Base-by-base conservation (phyloP, 2,797 vertebrate species). In the Lepilemur septentrionalis region DNA sequence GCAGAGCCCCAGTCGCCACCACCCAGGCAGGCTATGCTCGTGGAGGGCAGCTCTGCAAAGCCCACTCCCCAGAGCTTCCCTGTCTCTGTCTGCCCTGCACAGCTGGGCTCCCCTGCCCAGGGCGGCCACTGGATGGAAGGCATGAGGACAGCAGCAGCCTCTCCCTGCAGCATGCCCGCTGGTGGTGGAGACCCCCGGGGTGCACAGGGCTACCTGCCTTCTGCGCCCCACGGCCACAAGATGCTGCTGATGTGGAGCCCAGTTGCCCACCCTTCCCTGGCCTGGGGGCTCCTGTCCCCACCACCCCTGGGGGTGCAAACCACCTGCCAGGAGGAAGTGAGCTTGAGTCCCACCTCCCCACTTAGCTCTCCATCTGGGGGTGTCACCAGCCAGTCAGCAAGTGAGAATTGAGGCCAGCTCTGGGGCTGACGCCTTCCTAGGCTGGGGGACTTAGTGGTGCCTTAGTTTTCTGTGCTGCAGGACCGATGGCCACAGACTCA, bases 151-250 rank as follows among this genome's bases (percentile, higher is more conserved):
- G 61, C 30, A 20, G 0, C 4, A 10, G 28, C 11, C 80, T 9
- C 55, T 20, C 35, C 41, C 80, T 20, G 46, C 38, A 28, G 28
- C 32, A 2, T 0, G 1, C 18, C n/a, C 1, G 0, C 12, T 6
- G 35, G 57, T 1, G 22, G 14, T 0, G 8, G 30, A 32, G 17
- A 30, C 5, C 15, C 48, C 17, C 2, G 2, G 3, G 79, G 35
- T 55, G 10, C 38, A 43, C 38, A 30, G 38, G 38, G 9, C 55
- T 14, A 8, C 72, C 7, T 17, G 7, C 25, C 41, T 73, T 46
- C 41, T 46, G 4, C 1, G 0, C 41, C 41, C 28, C 72, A 22
- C 2, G 43, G 30, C 73, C 32, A 13, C 20, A 2, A 20, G 10
- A 15, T 20, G 79, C 55, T 81, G 15, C 55, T 0, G 25, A 43